Conservation (phyloP, 2,797 vertebrate genomes). For the Enteromius mattozi region DNA sequence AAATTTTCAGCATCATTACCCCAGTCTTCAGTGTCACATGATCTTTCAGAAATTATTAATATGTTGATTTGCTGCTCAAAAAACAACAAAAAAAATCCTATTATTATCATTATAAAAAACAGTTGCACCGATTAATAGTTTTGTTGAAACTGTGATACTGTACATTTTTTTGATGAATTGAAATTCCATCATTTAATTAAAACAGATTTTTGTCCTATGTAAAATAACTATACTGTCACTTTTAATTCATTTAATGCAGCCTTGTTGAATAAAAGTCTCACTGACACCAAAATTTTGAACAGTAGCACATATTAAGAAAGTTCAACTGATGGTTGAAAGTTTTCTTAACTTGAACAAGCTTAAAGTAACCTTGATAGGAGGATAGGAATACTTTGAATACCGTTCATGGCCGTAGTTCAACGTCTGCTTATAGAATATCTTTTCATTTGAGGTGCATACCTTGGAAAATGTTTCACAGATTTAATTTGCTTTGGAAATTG, state of each 20-base stretch:
- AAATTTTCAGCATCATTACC: background rate
- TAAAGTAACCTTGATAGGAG: background rate
- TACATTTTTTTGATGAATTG: background rate
- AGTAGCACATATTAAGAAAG: background rate
- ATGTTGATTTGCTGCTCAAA: background rate
- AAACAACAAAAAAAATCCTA: background rate
- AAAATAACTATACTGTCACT: background rate
- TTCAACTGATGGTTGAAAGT: conserved; percentile 3
- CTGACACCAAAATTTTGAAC: background rate
- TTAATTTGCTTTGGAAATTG: background rate
- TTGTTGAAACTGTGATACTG: background rate
- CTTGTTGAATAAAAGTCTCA: background rate
- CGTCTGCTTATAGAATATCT: background rate
- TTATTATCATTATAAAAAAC: background rate
- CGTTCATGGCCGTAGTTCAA: background rate
- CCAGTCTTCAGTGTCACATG: background rate
- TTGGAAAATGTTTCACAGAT: background rate
- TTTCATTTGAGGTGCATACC: background rate
- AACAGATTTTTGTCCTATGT: background rate
- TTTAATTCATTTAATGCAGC: background rate
- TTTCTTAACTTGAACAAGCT: conserved; percentile 3
- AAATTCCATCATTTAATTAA: background rate
- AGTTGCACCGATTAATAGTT: background rate
- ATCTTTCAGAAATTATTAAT: background rate
- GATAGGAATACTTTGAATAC: background rate